phyloP scores from a whole-genome alignment of 2,113 vertebrate species.

The Podocnemis expansa region DNA sequence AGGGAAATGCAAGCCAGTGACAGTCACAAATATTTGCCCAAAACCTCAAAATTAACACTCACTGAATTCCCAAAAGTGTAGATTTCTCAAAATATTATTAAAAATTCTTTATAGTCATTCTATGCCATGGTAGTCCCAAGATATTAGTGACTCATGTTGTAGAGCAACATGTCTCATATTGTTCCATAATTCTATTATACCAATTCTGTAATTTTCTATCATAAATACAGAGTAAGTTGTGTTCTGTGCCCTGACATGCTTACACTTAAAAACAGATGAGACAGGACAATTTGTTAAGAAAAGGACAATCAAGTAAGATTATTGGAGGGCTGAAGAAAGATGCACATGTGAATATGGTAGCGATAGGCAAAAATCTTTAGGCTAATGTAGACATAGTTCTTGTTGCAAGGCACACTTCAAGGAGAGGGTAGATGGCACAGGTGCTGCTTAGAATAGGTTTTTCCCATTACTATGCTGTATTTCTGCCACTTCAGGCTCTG shows the following conservation, averaged over 20 bases:
- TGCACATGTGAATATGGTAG: constrained; percentile 47
- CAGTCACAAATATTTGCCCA: not conserved
- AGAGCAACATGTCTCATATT: not conserved
- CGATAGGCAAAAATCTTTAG: constrained; percentile 63
- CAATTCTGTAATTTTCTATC: not conserved
- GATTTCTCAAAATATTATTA: not conserved
- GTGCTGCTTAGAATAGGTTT: constrained; percentile 64
- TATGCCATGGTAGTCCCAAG: not conserved
- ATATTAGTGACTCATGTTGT: not conserved
- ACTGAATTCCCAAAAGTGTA: constrained; percentile 48
- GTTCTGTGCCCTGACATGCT: not conserved
- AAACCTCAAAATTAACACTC: not conserved
- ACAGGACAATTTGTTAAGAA: not conserved
- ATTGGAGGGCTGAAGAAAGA: constrained; percentile 3
- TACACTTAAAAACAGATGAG: constrained; percentile 29
- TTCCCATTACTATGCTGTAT: constrained; percentile 69
- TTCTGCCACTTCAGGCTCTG: constrained; percentile 64
- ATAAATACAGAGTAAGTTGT: not conserved
- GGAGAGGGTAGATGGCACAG: constrained; percentile 55
- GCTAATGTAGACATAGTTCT: constrained; percentile 67
- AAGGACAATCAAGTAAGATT: not conserved
- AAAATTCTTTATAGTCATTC: not conserved
- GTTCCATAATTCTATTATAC: not conserved
- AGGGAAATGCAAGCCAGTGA: not conserved
- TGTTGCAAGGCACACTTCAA: constrained; percentile 56